These are phyloP conservation scores for Dufourea novaeangliae DNA, from an alignment of 1,140 invertebrate species.

Conservation along the genomic window DNA sequence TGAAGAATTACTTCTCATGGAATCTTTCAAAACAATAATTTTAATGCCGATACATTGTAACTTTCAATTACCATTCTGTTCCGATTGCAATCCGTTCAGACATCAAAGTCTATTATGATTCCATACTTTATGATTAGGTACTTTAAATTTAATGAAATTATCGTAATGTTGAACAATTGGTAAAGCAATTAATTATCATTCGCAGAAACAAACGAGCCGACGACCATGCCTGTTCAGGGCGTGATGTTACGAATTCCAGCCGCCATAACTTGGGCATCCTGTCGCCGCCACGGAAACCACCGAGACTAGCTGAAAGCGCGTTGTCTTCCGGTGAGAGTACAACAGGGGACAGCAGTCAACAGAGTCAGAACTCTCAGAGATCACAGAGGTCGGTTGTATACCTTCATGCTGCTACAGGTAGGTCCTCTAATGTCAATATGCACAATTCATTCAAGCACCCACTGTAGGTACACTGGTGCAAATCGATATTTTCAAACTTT, in stretches of 20 bases:
- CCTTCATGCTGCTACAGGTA: conserved; percentile 89
- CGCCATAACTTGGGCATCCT: conserved; percentile 74
- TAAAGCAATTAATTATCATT: neutral
- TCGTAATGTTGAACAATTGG: too few species aligned
- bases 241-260: conserved; percentile 75
- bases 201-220: conserved; percentile 77
- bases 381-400: conserved; percentile 91
- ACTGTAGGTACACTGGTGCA: too few species aligned
- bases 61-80: too few species aligned
- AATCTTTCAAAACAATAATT: too few species aligned
- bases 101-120: too few species aligned
- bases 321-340: conserved; percentile 81
- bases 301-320: conserved; percentile 77
- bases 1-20: too few species aligned
- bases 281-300: conserved; percentile 72
- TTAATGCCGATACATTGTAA: too few species aligned
- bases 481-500: too few species aligned
- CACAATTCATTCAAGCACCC: too few species aligned
- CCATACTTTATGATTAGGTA: too few species aligned
- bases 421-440: neutral
- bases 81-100: too few species aligned
- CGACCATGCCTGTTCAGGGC: conserved; percentile 72
- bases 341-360: conserved; percentile 86
- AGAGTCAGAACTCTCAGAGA: conserved; percentile 90
- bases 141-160: too few species aligned